Percentiles rank a stretch among this genome's conserved stretches.
These are phyloP conservation scores for Junonia oenone DNA, from an alignment of 2,888 invertebrate genomes.

Conservation along the genomic window DNA sequence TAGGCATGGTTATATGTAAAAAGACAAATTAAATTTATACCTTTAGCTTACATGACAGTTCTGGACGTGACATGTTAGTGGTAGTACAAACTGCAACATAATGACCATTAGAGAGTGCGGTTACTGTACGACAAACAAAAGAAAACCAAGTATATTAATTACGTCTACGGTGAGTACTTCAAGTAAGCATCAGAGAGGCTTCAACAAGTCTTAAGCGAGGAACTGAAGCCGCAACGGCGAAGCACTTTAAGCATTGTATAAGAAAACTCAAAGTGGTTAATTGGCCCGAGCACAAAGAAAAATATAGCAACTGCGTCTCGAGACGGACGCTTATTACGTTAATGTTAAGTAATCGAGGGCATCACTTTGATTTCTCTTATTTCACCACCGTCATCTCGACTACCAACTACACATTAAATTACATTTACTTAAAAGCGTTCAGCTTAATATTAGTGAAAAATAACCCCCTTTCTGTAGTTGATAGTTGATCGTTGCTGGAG, in stretches of 20 bases:
- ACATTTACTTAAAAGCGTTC: conserved; percentile 48
- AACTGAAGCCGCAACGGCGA: conserved; percentile 72
- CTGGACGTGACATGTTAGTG: conserved; percentile 80
- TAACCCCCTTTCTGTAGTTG: conserved; percentile 70
- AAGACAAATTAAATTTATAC: conserved; percentile 76
- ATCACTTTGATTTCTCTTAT: conserved; percentile 60
- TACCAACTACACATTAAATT: conserved; percentile 67
- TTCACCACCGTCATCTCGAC: conserved; percentile 71
- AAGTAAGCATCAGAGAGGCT: conserved; percentile 73
- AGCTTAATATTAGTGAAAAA: conserved; percentile 51
- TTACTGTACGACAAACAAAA: conserved; percentile 79
- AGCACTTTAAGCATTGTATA: conserved; percentile 64
- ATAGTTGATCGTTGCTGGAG: conserved; percentile 70
- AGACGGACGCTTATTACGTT: conserved; percentile 3
- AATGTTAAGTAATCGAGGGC: conserved; percentile 15
- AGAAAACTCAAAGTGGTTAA: conserved; percentile 61
- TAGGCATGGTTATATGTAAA: conserved; percentile 70
- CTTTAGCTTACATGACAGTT: conserved; percentile 80
- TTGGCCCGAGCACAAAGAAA: conserved; percentile 29
- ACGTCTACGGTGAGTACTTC: conserved; percentile 74
- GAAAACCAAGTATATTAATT: conserved; percentile 72
- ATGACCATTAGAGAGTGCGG: conserved; percentile 80
- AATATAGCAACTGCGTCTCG: conserved; percentile 16
- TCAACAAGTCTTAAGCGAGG: conserved; percentile 73
- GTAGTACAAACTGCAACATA: conserved; percentile 80